phyloP scores from a whole-genome alignment of 2,888 invertebrate species.

The Erebia aethiops region DNA sequence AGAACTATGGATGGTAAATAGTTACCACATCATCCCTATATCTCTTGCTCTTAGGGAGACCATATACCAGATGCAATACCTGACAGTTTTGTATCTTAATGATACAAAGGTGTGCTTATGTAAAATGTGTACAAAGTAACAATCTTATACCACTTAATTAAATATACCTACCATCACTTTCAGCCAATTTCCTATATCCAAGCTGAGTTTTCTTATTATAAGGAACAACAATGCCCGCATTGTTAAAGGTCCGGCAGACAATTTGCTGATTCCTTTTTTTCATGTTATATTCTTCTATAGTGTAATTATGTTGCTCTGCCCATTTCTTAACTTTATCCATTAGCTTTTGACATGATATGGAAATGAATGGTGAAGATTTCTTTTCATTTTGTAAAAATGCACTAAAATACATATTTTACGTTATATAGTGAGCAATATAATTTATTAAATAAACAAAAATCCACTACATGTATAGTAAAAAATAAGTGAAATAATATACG shows the following conservation, averaged over 20 bases:
- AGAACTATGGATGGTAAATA: no score
- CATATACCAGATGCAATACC: no score
- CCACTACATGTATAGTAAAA: not conserved
- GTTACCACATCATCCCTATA: no score
- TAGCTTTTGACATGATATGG: conserved; percentile 81
- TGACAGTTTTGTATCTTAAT: no score
- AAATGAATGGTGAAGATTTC: conserved; percentile 85
- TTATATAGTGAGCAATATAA: not conserved
- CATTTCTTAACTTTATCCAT: conserved; percentile 85
- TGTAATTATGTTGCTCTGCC: conserved; percentile 83
- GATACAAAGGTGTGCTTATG: no score
- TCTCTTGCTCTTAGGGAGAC: no score
- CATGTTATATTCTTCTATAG: conserved; percentile 79
- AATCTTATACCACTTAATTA: not conserved
- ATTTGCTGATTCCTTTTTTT: conserved; percentile 85
- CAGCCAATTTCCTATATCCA: conserved; percentile 91
- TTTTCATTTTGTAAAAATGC: conserved; percentile 78
- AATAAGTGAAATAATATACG: conserved; percentile 51
- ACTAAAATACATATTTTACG: conserved; percentile 55
- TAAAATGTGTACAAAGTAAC: conserved; percentile 19
- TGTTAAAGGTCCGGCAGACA: conserved; percentile 89
- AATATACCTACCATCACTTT: conserved; percentile 82
- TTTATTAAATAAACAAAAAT: no score
- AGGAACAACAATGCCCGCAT: conserved; percentile 93
- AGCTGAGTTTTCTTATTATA: conserved; percentile 90